Evolutionary conservation across 2,113 vertebrate genomes (phyloP), one percentile per base, ranked within the genome.

Genomic region (Cynocephalus volans): DNA sequence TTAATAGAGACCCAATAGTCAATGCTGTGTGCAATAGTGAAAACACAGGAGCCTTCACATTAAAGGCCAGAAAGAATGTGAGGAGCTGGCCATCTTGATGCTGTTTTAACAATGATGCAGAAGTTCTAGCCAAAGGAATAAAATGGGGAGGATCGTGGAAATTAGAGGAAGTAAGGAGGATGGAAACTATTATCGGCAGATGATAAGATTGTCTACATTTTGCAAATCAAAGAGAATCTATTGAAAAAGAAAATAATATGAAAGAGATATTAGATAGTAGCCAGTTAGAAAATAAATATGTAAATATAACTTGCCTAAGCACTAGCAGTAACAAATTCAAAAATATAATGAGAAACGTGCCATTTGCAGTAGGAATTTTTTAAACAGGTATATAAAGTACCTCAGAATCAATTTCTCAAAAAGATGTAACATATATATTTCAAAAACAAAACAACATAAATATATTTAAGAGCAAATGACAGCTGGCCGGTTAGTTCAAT

Each of bases 391-490:
- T 36, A 36, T 58, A 58, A 79, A 50, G n/a, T 87, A 21, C 52
- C 18, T 36, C 11, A 83, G 67, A 75, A 73, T 19, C 58, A 56
- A 76, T 28, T 83, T 58, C 45, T 64, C 26, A 88, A 62, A 70
- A 76, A 41, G 8, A 4, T 41, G 3, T 88, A 58, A 24, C 50
- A 76, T 14, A 10, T 31, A 26, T 62, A 52, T 76, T 86, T 79
- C 26, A 52, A 41, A 96, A 88, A 60, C 52, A 41, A 88, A 86
- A 70, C 12, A 67, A 28, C 8, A 36, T 52, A 21, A 41, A 33
- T 76, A 69, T 48, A 62, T 82, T 97, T 79, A 60, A 95, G 82
- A 58, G 36, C 14, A 79, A 82, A 45, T 15, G 41, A 41, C 41
- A 41, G 41, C 3, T 41, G 41, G 41, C 41, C 41, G 41, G 41